Conservation (phyloP, 2,888 invertebrate genomes). For the Eucera pruinosa region DNA sequence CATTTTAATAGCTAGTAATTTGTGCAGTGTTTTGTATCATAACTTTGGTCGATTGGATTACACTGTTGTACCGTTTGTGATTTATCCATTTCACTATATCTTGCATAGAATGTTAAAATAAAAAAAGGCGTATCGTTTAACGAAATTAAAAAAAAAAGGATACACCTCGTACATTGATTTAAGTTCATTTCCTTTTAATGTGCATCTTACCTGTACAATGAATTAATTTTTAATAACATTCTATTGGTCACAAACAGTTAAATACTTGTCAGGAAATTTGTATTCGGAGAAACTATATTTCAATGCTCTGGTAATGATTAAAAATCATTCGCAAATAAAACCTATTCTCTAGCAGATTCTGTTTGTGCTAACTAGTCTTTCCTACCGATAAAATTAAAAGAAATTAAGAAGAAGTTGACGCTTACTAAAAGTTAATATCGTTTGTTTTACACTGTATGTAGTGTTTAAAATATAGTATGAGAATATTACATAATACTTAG, state of each 20-base stretch:
- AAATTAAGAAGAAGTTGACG: background rate
- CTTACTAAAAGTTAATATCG: background rate
- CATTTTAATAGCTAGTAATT: background rate
- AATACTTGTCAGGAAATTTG: too few relatives aligned
- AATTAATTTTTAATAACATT: background rate
- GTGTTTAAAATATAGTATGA: background rate
- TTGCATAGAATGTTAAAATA: background rate
- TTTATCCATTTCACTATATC: background rate
- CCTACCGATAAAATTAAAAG: background rate
- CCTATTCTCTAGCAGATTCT: background rate
- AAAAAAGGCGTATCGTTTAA: background rate
- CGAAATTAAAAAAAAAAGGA: background rate
- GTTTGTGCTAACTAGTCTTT: background rate
- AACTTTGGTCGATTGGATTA: slow-evolving; percentile 15
- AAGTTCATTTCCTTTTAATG: background rate
- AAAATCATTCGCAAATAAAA: background rate
- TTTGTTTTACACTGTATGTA: background rate
- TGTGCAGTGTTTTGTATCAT: background rate
- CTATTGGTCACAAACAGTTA: background rate
- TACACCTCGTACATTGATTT: background rate
- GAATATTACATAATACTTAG: background rate
- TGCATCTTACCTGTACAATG: slow-evolving; percentile 4
- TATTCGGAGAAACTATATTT: background rate
- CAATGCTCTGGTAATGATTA: background rate
- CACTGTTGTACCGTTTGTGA: background rate